Evolutionary conservation across 2,888 invertebrate species (phyloP), one percentile per base, ranked within the genome.

Genomic region (Sinodicranocentrus sp.): DNA sequence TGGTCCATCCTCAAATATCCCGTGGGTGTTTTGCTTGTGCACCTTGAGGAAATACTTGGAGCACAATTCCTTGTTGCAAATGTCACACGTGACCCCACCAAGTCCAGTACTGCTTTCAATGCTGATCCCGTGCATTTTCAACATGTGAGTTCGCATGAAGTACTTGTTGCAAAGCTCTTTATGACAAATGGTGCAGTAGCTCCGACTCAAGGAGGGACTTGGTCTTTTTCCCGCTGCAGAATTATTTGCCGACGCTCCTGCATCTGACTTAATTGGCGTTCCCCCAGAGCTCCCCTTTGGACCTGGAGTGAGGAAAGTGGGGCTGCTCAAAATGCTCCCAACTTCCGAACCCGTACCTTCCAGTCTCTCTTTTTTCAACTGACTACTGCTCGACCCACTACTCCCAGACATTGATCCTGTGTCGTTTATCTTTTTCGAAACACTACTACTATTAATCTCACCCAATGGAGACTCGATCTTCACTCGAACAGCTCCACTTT

Each of bases 101-200:
- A 97, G 95, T 90, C 96, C 96, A 43, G 97, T 95, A 21, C 96
- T 97, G 90, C 96, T 96, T 91, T 97, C 97, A 68, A 97, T 95
- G 90, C 97, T 96, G 89, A 97, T 97, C 59, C 97, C 97, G 91
- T 97, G 99, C 97, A 99, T 98, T 90, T 98, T 95, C 90, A 98
- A 95, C 97, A 98, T 98, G 92, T 99, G 99, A 0, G 98, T 99
- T 91, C 98, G 97, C 95, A 99, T 97, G 91, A 99, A 99, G 91
- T 99, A 99, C 91, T 99, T 99, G 92, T 99, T 99, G 92, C 99
- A 99, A 89, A 99, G 92, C 91, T 99, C 98, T 91, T 98, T 98
- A 92, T 98, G 98, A 91, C 98, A 98, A 87, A 98, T 97, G 90
- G 98, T 98, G 91, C 98, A 98, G 91, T 97, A 97, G 90, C 97